phyloP scores from a whole-genome alignment of 2,113 vertebrate species.

The Melanotaenia duboulayi region DNA sequence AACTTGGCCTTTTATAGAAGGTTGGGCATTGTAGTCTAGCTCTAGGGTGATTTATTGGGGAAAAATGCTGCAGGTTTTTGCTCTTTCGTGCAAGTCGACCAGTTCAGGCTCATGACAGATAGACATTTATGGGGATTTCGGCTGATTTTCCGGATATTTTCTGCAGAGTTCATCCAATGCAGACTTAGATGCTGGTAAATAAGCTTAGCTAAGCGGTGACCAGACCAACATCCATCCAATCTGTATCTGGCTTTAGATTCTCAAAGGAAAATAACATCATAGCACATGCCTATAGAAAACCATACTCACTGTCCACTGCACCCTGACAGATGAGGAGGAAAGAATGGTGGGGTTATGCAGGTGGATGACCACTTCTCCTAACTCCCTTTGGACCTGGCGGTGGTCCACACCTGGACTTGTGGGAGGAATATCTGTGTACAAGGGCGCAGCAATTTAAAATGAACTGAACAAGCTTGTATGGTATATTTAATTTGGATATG shows the following conservation, averaged over 20 bases:
- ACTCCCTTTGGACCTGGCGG: constrained; percentile 95
- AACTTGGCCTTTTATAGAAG: constrained; percentile 20
- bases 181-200: constrained; percentile 38
- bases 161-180: constrained; percentile 42
- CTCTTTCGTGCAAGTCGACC: constrained; percentile 24
- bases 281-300: constrained; percentile 5
- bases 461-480: not conserved
- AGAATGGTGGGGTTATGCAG: constrained; percentile 98
- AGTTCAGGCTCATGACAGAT: constrained; percentile 54
- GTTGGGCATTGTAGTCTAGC: constrained; percentile 13
- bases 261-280: constrained; percentile 8
- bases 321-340: constrained; percentile 95
- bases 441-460: not conserved
- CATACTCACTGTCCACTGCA: constrained; percentile 97
- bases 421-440: constrained; percentile 90
- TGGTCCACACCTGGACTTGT: constrained; percentile 98
- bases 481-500: not conserved
- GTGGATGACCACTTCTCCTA: constrained; percentile 94
- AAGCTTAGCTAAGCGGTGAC: constrained; percentile 38
- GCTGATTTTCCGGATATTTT: constrained; percentile 35
- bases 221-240: constrained; percentile 27
- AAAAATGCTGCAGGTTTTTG: constrained; percentile 34
- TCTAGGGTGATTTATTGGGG: constrained; percentile 26
- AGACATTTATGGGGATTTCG: constrained; percentile 52
- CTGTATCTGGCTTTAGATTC: constrained; percentile 19